Percentiles rank a stretch among this genome's conserved stretches.
Conservation (phyloP, 2,797 vertebrate species). For the Gobio occitaniae region DNA sequence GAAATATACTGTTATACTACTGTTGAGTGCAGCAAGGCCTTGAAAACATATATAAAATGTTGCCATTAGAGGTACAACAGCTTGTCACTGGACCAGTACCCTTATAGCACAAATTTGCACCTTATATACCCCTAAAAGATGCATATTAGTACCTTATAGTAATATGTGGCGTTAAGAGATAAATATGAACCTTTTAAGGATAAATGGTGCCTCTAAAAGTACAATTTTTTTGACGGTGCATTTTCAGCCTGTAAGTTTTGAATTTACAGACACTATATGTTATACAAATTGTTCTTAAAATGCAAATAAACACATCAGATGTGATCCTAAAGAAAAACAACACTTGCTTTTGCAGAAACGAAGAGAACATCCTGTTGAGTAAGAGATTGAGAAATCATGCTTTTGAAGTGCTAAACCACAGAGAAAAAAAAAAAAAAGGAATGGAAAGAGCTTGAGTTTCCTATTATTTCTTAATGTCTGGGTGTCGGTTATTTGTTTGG, state of each 20-base stretch:
- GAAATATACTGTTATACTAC: too few species aligned
- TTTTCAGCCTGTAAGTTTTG: neutral
- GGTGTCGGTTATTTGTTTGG: conserved; percentile 48
- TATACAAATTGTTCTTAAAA: neutral
- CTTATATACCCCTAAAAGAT: neutral
- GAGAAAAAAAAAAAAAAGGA: conserved; percentile 64
- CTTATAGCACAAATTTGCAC: neutral
- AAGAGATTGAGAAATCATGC: conserved; percentile 69
- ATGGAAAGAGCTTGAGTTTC: conserved; percentile 79
- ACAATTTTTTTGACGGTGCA: neutral
- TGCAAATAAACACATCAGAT: conserved; percentile 10
- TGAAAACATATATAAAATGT: neutral
- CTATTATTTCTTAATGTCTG: conserved; percentile 73
- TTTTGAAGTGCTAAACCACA: conserved; percentile 80
- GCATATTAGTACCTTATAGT: neutral
- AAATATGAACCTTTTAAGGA: too few species aligned
- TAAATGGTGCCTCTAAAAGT: neutral
- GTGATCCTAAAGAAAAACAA: conserved; percentile 32
- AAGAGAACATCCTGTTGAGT: conserved; percentile 73
- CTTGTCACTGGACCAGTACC: neutral
- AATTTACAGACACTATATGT: neutral
- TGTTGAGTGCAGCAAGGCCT: neutral
- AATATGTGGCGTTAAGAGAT: neutral
- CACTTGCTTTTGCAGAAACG: conserved; percentile 56
- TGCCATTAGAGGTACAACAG: neutral